These are phyloP conservation scores for Phylloscopus trochilus DNA, from an alignment of 2,113 vertebrate genomes.

Conservation along the genomic window DNA sequence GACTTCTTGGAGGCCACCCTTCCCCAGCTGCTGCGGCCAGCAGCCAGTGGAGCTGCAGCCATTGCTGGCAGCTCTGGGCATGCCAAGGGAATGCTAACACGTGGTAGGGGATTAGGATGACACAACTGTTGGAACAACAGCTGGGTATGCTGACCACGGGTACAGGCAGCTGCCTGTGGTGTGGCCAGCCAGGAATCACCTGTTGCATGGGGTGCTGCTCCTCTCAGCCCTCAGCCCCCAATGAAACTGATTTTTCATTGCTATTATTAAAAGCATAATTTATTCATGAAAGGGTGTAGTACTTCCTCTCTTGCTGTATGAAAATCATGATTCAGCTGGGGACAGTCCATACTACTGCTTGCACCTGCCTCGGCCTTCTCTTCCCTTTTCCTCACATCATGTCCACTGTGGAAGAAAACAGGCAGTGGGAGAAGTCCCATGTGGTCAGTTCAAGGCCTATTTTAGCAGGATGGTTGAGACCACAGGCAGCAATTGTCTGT, in stretches of 20 bases:
- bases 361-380: neutral
- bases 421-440: neutral
- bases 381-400: neutral
- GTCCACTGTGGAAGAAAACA: neutral
- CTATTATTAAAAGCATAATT: neutral
- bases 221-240: neutral
- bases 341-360: neutral
- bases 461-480: neutral
- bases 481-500: neutral
- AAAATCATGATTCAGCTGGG: neutral
- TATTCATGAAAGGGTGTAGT: neutral
- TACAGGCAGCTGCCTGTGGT: slow-evolving; percentile 48
- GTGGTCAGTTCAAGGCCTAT: accelerated
- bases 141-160: neutral
- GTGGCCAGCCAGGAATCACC: slow-evolving; percentile 29
- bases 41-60: neutral
- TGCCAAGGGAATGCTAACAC: neutral
- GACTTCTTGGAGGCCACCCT: neutral
- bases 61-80: neutral
- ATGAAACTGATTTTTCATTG: neutral
- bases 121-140: slow-evolving; percentile 15
- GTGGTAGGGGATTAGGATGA: neutral
- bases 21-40: neutral
- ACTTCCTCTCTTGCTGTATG: neutral
- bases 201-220: slow-evolving; percentile 29